Evolutionary conservation across 2,113 vertebrate genomes (phyloP).

Genomic region (Orientallactaga bullata): DNA sequence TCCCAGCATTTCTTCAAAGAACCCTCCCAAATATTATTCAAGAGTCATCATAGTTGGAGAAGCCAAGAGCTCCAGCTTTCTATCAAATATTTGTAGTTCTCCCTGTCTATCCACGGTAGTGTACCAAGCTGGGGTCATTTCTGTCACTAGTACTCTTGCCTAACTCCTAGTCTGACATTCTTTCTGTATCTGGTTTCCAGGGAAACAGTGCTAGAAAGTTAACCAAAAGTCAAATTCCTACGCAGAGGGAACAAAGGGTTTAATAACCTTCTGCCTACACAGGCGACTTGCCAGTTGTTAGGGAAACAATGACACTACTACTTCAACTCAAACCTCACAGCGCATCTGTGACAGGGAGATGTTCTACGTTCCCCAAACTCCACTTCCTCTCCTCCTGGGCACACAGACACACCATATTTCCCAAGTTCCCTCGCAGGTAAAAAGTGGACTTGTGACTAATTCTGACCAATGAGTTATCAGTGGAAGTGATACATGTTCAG

Average conservation of each 20-base stretch:
- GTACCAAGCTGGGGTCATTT: conserved; percentile 54
- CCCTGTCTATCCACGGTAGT: not conserved
- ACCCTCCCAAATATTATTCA: not conserved
- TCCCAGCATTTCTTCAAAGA: not conserved
- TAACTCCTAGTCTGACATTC: conserved; percentile 75
- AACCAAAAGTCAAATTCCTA: conserved; percentile 76
- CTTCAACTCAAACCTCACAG: not conserved
- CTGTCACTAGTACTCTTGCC: conserved; percentile 68
- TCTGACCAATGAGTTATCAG: not conserved
- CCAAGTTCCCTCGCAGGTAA: not conserved
- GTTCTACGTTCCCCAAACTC: not conserved
- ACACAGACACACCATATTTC: not conserved
- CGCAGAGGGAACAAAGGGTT: conserved; percentile 30
- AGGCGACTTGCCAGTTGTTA: conserved; percentile 25
- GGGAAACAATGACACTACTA: conserved; percentile 32
- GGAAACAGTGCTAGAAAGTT: conserved; percentile 76
- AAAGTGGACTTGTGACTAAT: not conserved
- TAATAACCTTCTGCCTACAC: conserved; percentile 51
- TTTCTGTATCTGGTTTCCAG: conserved; percentile 80
- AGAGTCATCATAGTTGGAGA: not conserved
- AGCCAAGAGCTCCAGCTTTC: not conserved
- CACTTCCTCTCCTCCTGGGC: not conserved
- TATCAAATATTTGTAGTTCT: conserved; percentile 18
- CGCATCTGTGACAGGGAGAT: conserved; percentile 13
- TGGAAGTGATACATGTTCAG: not conserved